A percentile compares a stretch with the other conserved stretches of the same genome.
Evolutionary conservation across 2,113 vertebrate genomes (phyloP).

Genomic region (Onychostruthus taczanowskii): DNA sequence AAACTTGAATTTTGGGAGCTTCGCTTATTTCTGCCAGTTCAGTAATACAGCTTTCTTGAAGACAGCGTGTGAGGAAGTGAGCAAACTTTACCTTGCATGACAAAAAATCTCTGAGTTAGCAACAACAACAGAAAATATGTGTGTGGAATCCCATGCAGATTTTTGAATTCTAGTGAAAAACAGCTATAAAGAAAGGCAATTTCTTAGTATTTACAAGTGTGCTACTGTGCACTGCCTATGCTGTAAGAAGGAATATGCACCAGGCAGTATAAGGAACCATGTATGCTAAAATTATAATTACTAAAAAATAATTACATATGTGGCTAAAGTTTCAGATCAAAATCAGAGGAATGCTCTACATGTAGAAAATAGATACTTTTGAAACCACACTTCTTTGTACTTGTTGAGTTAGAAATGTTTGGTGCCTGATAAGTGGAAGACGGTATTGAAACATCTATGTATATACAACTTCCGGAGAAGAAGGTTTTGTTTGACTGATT

Average conservation of each 20-base stretch:
- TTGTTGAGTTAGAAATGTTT: neutral
- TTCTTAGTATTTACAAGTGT: neutral
- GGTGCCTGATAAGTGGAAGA: neutral
- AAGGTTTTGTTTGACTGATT: neutral
- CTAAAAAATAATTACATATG: neutral
- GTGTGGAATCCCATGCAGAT: neutral
- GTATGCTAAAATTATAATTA: neutral
- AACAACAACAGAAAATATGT: neutral
- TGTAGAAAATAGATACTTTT: neutral
- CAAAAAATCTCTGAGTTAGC: neutral
- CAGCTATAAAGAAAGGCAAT: neutral
- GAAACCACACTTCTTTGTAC: neutral
- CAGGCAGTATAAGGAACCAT: neutral
- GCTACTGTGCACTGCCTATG: neutral
- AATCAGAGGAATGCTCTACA: neutral
- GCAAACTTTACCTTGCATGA: neutral
- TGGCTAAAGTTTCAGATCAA: neutral
- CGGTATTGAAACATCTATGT: neutral
- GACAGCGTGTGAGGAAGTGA: neutral
- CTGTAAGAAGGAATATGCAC: neutral
- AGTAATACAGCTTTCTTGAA: neutral
- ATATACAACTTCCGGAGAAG: neutral
- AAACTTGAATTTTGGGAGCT: neutral
- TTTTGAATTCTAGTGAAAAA: neutral
- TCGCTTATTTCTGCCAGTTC: neutral